A percentile compares a stretch with the other conserved stretches of the same genome.
Evolutionary conservation across 2,888 invertebrate species (phyloP).

Genomic region (Mythimna pallens): DNA sequence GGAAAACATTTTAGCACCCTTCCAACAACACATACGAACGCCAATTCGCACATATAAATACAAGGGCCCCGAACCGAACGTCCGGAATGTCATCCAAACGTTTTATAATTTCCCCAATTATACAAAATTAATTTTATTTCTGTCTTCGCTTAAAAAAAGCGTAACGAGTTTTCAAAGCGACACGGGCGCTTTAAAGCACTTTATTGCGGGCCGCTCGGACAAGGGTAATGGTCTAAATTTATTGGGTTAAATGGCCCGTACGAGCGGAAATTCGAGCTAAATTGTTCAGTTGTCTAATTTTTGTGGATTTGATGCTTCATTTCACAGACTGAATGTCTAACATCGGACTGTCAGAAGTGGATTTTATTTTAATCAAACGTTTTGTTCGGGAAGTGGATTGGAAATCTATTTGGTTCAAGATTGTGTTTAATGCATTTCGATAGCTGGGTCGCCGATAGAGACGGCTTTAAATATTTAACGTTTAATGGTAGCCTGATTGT

Average conservation of each 20-base stretch:
- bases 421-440: constrained; percentile 44
- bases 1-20: constrained; percentile 54
- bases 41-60: constrained; percentile 44
- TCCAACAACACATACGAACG: constrained; percentile 43
- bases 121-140: constrained; percentile 83
- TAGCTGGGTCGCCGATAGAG: background rate
- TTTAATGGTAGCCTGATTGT: constrained; percentile 8
- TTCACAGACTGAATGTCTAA: constrained; percentile 76
- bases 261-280: constrained; percentile 83
- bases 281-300: constrained; percentile 87
- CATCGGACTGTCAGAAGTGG: constrained; percentile 61
- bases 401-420: constrained; percentile 53
- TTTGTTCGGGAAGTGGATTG: constrained; percentile 65
- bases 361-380: constrained; percentile 67
- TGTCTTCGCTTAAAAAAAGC: constrained; percentile 82
- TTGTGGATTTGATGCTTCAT: constrained; percentile 85
- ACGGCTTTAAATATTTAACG: background rate
- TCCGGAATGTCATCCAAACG: constrained; percentile 65
- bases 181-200: constrained; percentile 81
- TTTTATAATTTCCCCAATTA: constrained; percentile 79
- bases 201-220: constrained; percentile 84
- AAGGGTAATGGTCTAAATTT: constrained; percentile 89
- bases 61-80: constrained; percentile 52
- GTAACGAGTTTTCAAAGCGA: constrained; percentile 84
- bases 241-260: constrained; percentile 87